Evolutionary conservation across 1,140 invertebrate genomes (phyloP), one percentile per base, ranked within the genome.

Genomic region (Drosophila takahashii): DNA sequence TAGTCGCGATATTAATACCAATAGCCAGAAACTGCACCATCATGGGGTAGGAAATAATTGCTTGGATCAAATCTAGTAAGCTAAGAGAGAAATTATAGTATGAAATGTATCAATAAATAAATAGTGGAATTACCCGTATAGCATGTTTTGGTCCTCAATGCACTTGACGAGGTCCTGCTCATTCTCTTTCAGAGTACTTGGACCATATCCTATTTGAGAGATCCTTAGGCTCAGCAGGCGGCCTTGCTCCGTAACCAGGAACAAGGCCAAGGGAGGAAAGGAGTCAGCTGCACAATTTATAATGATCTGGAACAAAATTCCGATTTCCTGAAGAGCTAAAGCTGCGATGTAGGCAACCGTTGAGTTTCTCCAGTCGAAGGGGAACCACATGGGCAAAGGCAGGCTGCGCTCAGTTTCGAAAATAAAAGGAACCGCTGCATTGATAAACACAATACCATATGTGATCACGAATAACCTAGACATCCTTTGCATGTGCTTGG

Each of bases 11-110:
- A 51, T 80, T 75, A 4, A 80, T 47, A 34, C 75, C 78, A 37
- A 79, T 80, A 6, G 81, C 62, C n/a, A 84, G 45, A 15, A 90
- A 86, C 26, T 90, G 90, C 1, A 91, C 54, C 44, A 90, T 53
- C 72, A 91, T 73, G 2, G 90, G 73, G 37, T 69, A 66, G 13
- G 86, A 81, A 8, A 91, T 73, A 1, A 89, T 16, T 4, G 72
- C 51, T 22, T 53, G 67, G 15, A 73, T 61, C 1, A 69, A 41
- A 0, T 77, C 13, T 4, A 81, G 54, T 0, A 90, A 52, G 22
- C 90, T 91, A 22, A 3, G 27, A 2, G n/a, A 15, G 29, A 10
- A 42, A 8, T 13, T 8, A 10, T 11, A 10, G 1, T 11, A 18
- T 39, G n/a, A 39, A 3, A 15, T 8, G 11, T 37, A n/a, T 37